Evolutionary conservation across 2,797 vertebrate genomes (phyloP).

Genomic region (Anguilla obscura): DNA sequence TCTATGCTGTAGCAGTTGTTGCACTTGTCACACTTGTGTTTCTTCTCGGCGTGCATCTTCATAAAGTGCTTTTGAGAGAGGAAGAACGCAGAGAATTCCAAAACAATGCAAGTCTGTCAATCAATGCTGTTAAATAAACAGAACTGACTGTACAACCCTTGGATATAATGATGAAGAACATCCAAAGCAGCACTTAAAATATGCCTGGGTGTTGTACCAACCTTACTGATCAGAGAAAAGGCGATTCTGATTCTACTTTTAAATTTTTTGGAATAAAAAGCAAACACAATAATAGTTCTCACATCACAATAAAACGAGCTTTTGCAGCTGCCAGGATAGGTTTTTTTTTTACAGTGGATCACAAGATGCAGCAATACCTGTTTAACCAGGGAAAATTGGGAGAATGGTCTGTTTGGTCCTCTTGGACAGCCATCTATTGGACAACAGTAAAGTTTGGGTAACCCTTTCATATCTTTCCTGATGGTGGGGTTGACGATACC

Average conservation of each 20-base stretch:
- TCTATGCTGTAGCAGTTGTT: conserved; percentile 94
- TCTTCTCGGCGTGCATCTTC: conserved; percentile 99
- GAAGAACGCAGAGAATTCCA: not conserved
- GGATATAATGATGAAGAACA: not conserved
- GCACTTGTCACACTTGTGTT: conserved; percentile 95
- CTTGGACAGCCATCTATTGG: conserved; percentile 96
- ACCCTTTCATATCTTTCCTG: conserved; percentile 89
- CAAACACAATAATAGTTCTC: not conserved
- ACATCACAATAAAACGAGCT: not conserved
- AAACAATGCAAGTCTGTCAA: not conserved
- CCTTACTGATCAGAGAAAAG: no score
- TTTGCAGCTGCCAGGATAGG: not conserved
- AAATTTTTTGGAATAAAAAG: not conserved
- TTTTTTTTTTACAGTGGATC: not conserved
- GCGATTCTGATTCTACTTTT: no score
- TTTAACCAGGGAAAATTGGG: conserved; percentile 95
- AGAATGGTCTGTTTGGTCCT: conserved; percentile 93
- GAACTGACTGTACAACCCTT: not conserved
- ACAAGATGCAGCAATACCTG: conserved; percentile 75
- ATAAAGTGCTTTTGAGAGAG: conserved; percentile 86
- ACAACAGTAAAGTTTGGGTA: conserved; percentile 94
- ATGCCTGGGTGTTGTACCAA: not conserved
- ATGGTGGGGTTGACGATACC: conserved; percentile 88
- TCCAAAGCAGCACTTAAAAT: not conserved
- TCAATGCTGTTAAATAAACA: not conserved